phyloP scores from a whole-genome alignment of 2,888 invertebrate genomes.

The Buathra laborator region DNA sequence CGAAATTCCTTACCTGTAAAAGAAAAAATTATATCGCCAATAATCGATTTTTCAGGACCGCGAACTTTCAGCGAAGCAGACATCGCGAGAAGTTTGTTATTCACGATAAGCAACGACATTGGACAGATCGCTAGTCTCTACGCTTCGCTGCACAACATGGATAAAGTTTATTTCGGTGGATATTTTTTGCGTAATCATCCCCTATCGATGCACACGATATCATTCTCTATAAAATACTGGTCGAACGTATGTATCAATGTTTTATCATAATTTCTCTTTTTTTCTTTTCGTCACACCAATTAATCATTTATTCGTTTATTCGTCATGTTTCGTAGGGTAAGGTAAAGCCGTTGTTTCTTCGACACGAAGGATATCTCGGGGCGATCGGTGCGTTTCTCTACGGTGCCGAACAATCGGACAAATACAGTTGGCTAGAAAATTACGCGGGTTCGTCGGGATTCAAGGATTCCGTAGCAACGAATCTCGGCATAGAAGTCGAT shows the following conservation, averaged over 20 bases:
- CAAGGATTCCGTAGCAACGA: conserved; percentile 85
- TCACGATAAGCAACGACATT: conserved; percentile 90
- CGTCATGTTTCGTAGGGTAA: conserved; percentile 83
- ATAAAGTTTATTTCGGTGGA: conserved; percentile 89
- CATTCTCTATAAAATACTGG: conserved; percentile 90
- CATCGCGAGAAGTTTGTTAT: conserved; percentile 88
- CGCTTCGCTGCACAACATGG: conserved; percentile 88
- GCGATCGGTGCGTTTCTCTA: conserved; percentile 90
- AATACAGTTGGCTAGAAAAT: conserved; percentile 90
- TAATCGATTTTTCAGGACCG: conserved; percentile 74
- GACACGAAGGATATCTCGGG: conserved; percentile 90
- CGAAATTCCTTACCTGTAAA: neutral
- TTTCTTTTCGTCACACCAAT: neutral
- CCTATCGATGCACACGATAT: conserved; percentile 89
- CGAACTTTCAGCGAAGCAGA: conserved; percentile 86
- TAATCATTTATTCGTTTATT: too few species aligned
- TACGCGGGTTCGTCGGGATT: conserved; percentile 89
- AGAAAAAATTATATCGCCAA: neutral
- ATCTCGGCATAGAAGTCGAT: conserved; percentile 83
- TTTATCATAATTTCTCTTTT: neutral
- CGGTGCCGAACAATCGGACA: conserved; percentile 88
- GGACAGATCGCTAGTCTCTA: conserved; percentile 90
- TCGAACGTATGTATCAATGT: conserved; percentile 84
- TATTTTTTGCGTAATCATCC: conserved; percentile 90
- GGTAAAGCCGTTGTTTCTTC: conserved; percentile 89